Percentiles rank a stretch among this genome's conserved stretches.
phyloP scores from a whole-genome alignment of 2,797 vertebrate genomes.

The Sebastes steindachneri region DNA sequence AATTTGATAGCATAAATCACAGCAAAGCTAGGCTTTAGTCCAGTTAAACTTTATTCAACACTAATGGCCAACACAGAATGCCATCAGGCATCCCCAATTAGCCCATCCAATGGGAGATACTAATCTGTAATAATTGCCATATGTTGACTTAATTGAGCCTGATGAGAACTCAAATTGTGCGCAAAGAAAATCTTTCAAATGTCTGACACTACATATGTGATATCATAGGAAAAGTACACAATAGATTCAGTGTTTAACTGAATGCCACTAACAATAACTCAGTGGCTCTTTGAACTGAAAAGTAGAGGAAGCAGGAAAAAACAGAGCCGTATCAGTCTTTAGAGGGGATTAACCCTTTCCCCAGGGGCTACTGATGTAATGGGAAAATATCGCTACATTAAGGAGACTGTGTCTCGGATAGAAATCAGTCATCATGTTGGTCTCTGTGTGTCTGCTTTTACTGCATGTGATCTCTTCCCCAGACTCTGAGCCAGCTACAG shows the following conservation, averaged over 20 bases:
- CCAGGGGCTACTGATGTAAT: constrained; percentile 22
- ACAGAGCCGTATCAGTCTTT: constrained; percentile 36
- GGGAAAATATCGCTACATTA: constrained; percentile 40
- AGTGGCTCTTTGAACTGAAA: constrained; percentile 26
- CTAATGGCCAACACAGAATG: constrained; percentile 35
- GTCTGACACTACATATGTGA: neutral
- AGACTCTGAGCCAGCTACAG: constrained; percentile 42
- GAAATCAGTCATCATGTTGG: constrained; percentile 49
- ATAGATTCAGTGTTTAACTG: neutral
- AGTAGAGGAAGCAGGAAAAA: constrained; percentile 20
- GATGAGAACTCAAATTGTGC: constrained; percentile 15
- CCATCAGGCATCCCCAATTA: constrained; percentile 45
- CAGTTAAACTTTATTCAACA: constrained; percentile 31
- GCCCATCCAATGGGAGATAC: constrained; percentile 7
- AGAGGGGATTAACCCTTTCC: constrained; percentile 41
- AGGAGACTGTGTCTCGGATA: constrained; percentile 29
- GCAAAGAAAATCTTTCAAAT: constrained; percentile 6
- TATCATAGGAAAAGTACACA: constrained; percentile 17
- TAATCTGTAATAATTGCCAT: constrained; percentile 56
- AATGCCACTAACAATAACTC: constrained; percentile 13
- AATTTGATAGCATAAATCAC: constrained; percentile 67
- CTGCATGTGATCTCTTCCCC: constrained; percentile 36
- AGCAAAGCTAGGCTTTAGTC: constrained; percentile 17
- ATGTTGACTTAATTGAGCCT: constrained; percentile 44
- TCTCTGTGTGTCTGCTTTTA: constrained; percentile 45